phyloP scores from a whole-genome alignment of 2,113 vertebrate genomes.

The Caretta caretta region DNA sequence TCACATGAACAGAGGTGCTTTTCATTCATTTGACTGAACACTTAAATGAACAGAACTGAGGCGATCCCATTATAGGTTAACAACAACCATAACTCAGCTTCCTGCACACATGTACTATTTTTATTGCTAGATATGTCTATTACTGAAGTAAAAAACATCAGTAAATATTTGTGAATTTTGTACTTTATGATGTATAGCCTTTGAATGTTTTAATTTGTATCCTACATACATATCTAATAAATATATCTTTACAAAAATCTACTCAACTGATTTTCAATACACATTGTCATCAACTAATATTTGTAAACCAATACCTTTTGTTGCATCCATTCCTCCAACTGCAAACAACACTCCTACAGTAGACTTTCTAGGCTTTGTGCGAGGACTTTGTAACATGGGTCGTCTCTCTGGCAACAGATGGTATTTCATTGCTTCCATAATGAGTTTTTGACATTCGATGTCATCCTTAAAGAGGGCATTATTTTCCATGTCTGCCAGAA shows the following conservation, averaged over 20 bases:
- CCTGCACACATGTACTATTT: background rate
- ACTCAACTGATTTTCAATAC: background rate
- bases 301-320: constrained; percentile 84
- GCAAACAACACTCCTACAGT: constrained; percentile 96
- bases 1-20: background rate
- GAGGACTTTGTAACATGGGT: constrained; percentile 94
- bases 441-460: constrained; percentile 96
- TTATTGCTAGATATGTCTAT: background rate
- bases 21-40: background rate
- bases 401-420: constrained; percentile 94
- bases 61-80: background rate
- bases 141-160: background rate
- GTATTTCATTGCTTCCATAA: constrained; percentile 99
- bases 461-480: constrained; percentile 92
- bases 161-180: background rate
- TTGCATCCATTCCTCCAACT: constrained; percentile 97
- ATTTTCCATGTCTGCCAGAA: constrained; percentile 96
- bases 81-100: background rate
- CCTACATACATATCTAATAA: background rate
- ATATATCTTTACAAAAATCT: background rate
- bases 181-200: background rate
- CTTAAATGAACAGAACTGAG: background rate
- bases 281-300: background rate
- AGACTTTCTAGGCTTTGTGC: constrained; percentile 96
- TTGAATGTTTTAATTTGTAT: background rate